Evolutionary conservation across 1,140 invertebrate species (phyloP).

Genomic region (Drosophila melanica): DNA sequence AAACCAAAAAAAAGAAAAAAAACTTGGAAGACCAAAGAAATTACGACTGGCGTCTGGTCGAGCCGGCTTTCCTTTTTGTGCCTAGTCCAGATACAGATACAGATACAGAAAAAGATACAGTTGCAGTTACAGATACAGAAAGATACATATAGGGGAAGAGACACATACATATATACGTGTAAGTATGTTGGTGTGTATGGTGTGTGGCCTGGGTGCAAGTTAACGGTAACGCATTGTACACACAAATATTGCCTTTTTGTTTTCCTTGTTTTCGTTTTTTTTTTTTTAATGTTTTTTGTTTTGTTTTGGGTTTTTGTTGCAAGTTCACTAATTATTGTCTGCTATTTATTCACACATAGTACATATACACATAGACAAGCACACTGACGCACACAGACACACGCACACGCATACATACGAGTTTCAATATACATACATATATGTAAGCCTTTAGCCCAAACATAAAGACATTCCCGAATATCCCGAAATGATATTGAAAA

Average conservation of each 20-base stretch:
- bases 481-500: constrained; percentile 5
- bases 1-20: constrained; percentile 27
- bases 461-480: constrained; percentile 2
- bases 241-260: constrained; percentile 36
- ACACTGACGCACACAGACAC: constrained; percentile 32
- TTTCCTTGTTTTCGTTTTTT: constrained; percentile 4
- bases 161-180: constrained; percentile 1
- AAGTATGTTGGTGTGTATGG: constrained; percentile 22
- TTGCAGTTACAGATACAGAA: neutral
- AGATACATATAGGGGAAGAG: neutral
- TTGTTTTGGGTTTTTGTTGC: constrained; percentile 36
- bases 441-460: constrained; percentile 4
- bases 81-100: neutral
- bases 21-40: constrained; percentile 4
- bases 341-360: constrained; percentile 77
- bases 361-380: constrained; percentile 59
- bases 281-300: constrained; percentile 14
- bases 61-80: neutral
- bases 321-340: constrained; percentile 80
- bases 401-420: constrained; percentile 3
- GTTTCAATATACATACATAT: neutral
- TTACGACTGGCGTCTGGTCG: neutral
- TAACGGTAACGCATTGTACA: constrained; percentile 35
- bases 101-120: constrained; percentile 1
- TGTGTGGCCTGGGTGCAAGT: constrained; percentile 15